Percentiles rank a stretch among this genome's conserved stretches.
These are phyloP conservation scores for Aricia agestis DNA, from an alignment of 1,140 invertebrate species.

Conservation along the genomic window DNA sequence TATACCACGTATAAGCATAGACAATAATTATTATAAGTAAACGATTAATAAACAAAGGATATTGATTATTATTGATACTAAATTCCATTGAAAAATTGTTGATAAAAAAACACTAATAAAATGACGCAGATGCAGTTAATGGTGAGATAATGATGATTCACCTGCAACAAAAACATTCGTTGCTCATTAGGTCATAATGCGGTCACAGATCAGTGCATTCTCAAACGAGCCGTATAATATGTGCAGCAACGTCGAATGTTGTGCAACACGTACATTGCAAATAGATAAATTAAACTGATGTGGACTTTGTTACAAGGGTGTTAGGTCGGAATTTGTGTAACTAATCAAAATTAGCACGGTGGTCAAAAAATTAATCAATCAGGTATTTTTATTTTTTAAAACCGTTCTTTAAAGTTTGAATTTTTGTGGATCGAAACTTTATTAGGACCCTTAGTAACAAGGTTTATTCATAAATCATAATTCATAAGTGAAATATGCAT, in stretches of 20 bases:
- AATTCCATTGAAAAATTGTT: not conserved
- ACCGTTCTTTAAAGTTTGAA: too few relatives aligned
- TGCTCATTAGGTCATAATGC: not conserved
- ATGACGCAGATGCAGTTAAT: not conserved
- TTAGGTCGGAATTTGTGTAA: not conserved
- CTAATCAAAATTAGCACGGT: not conserved
- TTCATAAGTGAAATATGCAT: too few relatives aligned
- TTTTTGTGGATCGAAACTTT: too few relatives aligned
- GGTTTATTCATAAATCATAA: too few relatives aligned
- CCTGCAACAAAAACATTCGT: constrained; percentile 3
- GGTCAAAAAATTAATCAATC: not conserved
- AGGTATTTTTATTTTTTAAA: too few relatives aligned
- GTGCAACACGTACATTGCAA: not conserved
- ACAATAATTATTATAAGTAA: too few relatives aligned
- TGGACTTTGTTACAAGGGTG: not conserved
- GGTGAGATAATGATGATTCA: constrained; percentile 10
- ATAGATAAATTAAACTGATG: not conserved
- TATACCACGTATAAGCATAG: too few relatives aligned
- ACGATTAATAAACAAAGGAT: not conserved
- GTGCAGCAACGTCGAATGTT: not conserved
- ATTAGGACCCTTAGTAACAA: too few relatives aligned
- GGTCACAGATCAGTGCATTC: not conserved
- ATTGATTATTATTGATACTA: not conserved
- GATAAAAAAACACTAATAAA: not conserved
- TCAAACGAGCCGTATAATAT: not conserved